These are phyloP conservation scores for Dinoponera quadriceps DNA, from an alignment of 1,140 invertebrate genomes.

Conservation along the genomic window DNA sequence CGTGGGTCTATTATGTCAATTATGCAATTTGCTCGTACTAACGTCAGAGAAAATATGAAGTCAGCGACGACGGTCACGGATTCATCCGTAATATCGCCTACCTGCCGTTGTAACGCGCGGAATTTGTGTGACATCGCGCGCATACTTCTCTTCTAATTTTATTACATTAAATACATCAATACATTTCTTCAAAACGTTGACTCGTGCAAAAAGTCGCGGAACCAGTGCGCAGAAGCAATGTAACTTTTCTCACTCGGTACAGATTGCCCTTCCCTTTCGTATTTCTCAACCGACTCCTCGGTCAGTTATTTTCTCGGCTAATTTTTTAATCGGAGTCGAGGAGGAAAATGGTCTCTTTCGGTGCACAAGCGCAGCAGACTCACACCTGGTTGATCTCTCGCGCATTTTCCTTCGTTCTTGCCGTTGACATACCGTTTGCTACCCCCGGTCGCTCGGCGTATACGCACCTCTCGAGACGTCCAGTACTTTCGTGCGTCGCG, in stretches of 20 bases:
- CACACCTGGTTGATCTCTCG: slow-evolving; percentile 19
- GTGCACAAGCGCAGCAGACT: neutral
- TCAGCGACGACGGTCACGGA: neutral
- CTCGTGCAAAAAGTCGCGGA: too few relatives aligned
- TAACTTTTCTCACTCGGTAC: too few relatives aligned
- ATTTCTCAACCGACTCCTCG: too few relatives aligned
- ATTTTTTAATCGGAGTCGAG: neutral
- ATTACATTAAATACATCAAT: too few relatives aligned
- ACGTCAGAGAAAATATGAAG: slow-evolving; percentile 6
- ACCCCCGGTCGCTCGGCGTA: slow-evolving; percentile 24
- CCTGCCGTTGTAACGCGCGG: neutral
- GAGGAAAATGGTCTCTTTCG: neutral
- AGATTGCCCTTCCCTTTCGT: too few relatives aligned
- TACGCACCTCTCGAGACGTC: slow-evolving; percentile 53
- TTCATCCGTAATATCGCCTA: neutral
- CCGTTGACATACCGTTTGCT: slow-evolving; percentile 27
- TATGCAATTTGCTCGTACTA: slow-evolving; percentile 25
- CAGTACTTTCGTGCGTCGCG: slow-evolving; percentile 55
- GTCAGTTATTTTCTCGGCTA: neutral
- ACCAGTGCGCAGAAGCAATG: too few relatives aligned
- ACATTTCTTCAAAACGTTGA: too few relatives aligned
- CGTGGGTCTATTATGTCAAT: slow-evolving; percentile 23
- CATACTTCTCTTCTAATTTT: neutral
- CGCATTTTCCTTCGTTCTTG: slow-evolving; percentile 1
- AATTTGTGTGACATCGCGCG: neutral